Conservation (phyloP, 2,888 invertebrate genomes). For the Folsomia manolachei region DNA sequence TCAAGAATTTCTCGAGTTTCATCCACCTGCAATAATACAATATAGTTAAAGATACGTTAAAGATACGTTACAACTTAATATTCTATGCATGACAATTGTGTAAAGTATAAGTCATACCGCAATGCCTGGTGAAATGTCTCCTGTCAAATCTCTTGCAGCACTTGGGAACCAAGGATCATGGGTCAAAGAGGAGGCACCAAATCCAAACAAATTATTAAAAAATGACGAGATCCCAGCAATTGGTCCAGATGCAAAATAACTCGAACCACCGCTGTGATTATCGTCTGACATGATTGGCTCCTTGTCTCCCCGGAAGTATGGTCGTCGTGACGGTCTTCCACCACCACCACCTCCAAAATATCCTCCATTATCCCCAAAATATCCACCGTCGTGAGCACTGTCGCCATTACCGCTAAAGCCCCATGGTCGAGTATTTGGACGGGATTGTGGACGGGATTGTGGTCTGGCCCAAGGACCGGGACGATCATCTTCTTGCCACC, state of each 20-base stretch:
- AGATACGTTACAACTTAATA: background rate
- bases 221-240: background rate
- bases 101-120: background rate
- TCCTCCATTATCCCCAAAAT: background rate
- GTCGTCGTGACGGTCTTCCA: background rate
- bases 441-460: background rate
- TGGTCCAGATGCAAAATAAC: background rate
- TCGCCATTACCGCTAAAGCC: background rate
- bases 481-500: slow-evolving; percentile 11
- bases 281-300: background rate
- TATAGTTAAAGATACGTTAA: background rate
- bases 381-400: too few species aligned
- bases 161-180: slow-evolving; percentile 3
- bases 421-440: background rate
- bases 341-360: background rate
- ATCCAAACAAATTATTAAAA: background rate
- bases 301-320: background rate
- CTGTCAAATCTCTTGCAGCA: background rate
- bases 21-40: slow-evolving; percentile 23
- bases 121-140: slow-evolving; percentile 1
- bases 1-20: slow-evolving; percentile 35
- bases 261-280: background rate
- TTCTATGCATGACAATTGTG: too few species aligned
- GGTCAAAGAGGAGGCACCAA: background rate
- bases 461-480: background rate